Evolutionary conservation across 1,140 invertebrate species (phyloP).

Genomic region (Hirudo medicinalis): DNA sequence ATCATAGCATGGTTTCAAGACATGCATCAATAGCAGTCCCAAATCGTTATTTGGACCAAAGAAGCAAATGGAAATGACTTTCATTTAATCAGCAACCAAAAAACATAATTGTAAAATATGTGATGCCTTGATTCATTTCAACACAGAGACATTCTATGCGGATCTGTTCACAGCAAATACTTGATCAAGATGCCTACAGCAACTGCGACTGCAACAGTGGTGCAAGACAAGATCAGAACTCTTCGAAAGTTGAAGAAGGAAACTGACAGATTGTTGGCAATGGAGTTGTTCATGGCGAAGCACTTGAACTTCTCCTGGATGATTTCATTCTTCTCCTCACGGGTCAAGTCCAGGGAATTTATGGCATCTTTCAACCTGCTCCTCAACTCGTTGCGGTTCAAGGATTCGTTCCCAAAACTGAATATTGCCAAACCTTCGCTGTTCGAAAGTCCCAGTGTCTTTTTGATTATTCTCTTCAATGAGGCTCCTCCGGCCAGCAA

Average conservation of each 20-base stretch:
- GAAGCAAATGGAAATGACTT: too few species aligned
- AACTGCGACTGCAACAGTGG: background rate
- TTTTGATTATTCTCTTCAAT: constrained; percentile 18
- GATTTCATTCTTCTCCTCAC: constrained; percentile 17
- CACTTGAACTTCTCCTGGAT: constrained; percentile 14
- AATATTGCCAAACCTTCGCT: constrained; percentile 19
- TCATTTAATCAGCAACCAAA: too few species aligned
- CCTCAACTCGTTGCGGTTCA: constrained; percentile 12
- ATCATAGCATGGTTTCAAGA: too few species aligned
- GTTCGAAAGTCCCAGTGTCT: constrained; percentile 18
- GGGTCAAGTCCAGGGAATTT: constrained; percentile 7
- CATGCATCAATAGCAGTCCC: too few species aligned
- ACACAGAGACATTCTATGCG: too few species aligned
- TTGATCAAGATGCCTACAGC: too few species aligned
- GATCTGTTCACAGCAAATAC: too few species aligned
- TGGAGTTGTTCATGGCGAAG: constrained; percentile 21
- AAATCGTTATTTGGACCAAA: too few species aligned
- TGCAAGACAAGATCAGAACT: background rate
- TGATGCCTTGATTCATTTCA: too few species aligned
- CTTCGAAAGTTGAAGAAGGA: background rate
- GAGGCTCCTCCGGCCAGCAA: constrained; percentile 20
- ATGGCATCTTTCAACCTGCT: constrained; percentile 10
- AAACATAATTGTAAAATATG: too few species aligned
- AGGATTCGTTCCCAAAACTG: constrained; percentile 1
- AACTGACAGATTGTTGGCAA: constrained; percentile 15